Base-by-base conservation (phyloP, 2,797 vertebrate genomes). In the Gymnopithys bicolor region DNA sequence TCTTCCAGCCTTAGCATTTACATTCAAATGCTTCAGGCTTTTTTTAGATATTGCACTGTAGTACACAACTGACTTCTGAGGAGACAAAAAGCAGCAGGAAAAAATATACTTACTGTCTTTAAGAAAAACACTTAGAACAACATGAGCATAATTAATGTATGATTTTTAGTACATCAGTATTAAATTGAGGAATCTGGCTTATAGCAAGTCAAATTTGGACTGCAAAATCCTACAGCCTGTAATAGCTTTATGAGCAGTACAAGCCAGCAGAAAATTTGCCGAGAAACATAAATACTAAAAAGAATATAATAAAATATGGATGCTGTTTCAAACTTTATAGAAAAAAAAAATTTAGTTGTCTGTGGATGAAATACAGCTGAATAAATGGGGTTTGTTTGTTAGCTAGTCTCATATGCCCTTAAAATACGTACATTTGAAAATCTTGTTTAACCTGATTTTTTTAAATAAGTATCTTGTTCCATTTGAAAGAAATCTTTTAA, bases 401-500 rank as follows among this genome's bases (percentile, higher is more conserved):
- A 84, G 35, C 27, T 51, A 56, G 53, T 55, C 63, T 68, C 27
- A 43, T 9, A 21, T 53, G 21, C 27, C 37, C 41, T 62, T 16
- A 75, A 80, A 11, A 5, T 39, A 88, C 5, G 6, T 17, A 68
- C 64, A 56, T 84, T 82, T 22, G 33, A 71, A 93, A 95, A 80
- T 71, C 35, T 71, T 68, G 28, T 75, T 89, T 87, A 87, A 80
- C 46, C 60, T 95, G 60, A 79, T 86, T 90, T 93, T 84, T 68
- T 84, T 79, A 55, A 59, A 0, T 48, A 89, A 74, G 59, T 52
- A 76, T 83, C 77, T 88, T 87, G 37, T 87, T 94, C 67, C 48
- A 60, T 90, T 95, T 95, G 46, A 88, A 49, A 1, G 1, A 90
- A 92, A 95, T 96, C 91, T 92, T 91, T 94, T 93, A 75, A 96